phyloP scores from a whole-genome alignment of 1,140 invertebrate genomes.

The Pseudomyrmex dendroicus region DNA sequence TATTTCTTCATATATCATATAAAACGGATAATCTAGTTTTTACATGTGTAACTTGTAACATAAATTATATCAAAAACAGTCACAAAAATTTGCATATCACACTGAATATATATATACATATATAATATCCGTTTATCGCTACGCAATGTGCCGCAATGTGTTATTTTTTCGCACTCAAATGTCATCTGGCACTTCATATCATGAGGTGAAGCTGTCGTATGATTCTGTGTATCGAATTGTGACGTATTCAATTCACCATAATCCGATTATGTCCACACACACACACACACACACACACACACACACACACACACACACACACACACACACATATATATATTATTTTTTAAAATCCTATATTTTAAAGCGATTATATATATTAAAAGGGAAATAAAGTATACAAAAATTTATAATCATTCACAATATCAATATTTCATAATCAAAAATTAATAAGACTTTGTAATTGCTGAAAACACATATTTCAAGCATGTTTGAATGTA shows the following conservation, averaged over 20 bases:
- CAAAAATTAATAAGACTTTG: no score
- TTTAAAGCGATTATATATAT: no score
- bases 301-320: no score
- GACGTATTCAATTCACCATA: background rate
- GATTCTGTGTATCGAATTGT: background rate
- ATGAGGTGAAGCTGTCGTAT: background rate
- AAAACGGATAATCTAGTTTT: no score
- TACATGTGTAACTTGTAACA: no score
- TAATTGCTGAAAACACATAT: background rate
- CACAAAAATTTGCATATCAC: background rate
- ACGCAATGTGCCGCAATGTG: background rate
- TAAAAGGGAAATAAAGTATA: no score
- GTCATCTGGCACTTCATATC: slow-evolving; percentile 28
- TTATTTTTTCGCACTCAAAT: slow-evolving; percentile 24
- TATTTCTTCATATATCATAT: no score
- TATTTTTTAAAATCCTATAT: no score
- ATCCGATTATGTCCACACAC: background rate
- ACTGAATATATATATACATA: background rate
- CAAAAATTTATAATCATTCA: no score
- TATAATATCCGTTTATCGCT: slow-evolving; percentile 31
- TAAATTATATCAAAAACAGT: background rate
- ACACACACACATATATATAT: no score
- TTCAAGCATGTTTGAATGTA: background rate
- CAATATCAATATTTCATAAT: no score
- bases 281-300: no score